These are phyloP conservation scores for Tenthredo distinguenda DNA, from an alignment of 2,888 invertebrate species.

Conservation along the genomic window DNA sequence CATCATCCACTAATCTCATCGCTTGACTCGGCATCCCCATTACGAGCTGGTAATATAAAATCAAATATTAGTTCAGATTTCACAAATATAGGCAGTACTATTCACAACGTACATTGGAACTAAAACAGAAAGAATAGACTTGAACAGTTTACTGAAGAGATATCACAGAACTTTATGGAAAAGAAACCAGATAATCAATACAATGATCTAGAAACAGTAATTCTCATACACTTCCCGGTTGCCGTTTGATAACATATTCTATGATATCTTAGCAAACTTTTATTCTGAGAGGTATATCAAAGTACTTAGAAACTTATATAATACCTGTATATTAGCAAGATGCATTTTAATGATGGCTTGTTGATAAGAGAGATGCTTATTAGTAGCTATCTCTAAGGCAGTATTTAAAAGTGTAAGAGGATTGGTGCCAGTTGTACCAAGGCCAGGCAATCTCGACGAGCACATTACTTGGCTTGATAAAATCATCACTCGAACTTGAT, in stretches of 20 bases:
- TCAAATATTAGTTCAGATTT: slow-evolving; percentile 6
- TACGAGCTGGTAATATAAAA: slow-evolving; percentile 80
- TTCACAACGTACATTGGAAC: neutral
- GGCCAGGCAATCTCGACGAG: slow-evolving; percentile 80
- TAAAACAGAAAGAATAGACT: neutral
- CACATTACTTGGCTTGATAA: slow-evolving; percentile 85
- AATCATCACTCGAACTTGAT: slow-evolving; percentile 84
- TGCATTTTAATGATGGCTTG: slow-evolving; percentile 88
- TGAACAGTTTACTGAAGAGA: neutral
- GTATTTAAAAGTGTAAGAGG: slow-evolving; percentile 82
- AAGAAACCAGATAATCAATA: neutral
- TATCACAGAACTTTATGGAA: slow-evolving; percentile 12
- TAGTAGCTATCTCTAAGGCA: slow-evolving; percentile 87
- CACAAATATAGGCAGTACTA: neutral
- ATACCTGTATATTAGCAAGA: slow-evolving; percentile 86
- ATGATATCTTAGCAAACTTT: neutral
- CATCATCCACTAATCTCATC: slow-evolving; percentile 84
- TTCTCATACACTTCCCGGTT: neutral
- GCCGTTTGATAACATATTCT: neutral
- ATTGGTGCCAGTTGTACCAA: slow-evolving; percentile 79
- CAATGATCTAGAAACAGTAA: neutral
- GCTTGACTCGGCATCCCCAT: slow-evolving; percentile 90
- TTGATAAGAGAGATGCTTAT: slow-evolving; percentile 89
- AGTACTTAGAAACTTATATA: slow-evolving; percentile 7
- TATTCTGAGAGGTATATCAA: neutral